These are phyloP conservation scores for Podotricha telesiphe DNA, from an alignment of 2,888 invertebrate species.

Conservation along the genomic window DNA sequence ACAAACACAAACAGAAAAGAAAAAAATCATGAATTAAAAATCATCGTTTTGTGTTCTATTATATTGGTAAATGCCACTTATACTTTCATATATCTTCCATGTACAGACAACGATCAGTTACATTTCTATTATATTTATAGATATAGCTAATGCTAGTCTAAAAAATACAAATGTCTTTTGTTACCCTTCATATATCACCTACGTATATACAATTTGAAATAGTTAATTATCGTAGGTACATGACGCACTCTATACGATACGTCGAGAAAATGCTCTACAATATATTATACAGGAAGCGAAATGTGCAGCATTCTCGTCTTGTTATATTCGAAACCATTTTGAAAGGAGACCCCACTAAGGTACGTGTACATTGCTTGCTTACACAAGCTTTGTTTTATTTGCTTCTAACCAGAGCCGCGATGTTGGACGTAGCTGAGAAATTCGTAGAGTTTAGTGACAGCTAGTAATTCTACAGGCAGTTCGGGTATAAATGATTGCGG, in stretches of 20 bases:
- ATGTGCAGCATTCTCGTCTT: slow-evolving; percentile 55
- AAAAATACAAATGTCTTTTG: not conserved
- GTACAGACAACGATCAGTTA: no score
- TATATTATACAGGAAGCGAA: slow-evolving; percentile 51
- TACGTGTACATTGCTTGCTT: slow-evolving; percentile 47
- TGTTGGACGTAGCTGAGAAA: slow-evolving; percentile 45
- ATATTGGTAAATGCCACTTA: no score
- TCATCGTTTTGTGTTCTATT: no score
- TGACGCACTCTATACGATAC: slow-evolving; percentile 41
- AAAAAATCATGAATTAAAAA: no score
- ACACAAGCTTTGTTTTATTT: slow-evolving; percentile 33
- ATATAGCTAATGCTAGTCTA: no score
- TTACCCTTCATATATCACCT: not conserved
- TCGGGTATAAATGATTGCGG: slow-evolving; percentile 84
- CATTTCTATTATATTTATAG: no score
- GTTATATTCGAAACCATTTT: slow-evolving; percentile 53
- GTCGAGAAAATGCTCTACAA: slow-evolving; percentile 54
- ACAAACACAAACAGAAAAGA: no score
- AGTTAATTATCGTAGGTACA: slow-evolving; percentile 39
- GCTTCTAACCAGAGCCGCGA: slow-evolving; percentile 34
- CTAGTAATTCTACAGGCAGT: slow-evolving; percentile 82
- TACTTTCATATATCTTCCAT: no score
- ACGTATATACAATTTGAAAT: slow-evolving; percentile 4
- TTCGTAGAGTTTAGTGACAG: slow-evolving; percentile 72
- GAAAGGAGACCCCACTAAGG: slow-evolving; percentile 33